These are phyloP conservation scores for Sparus aurata DNA, from an alignment of 2,797 vertebrate species.

Conservation along the genomic window DNA sequence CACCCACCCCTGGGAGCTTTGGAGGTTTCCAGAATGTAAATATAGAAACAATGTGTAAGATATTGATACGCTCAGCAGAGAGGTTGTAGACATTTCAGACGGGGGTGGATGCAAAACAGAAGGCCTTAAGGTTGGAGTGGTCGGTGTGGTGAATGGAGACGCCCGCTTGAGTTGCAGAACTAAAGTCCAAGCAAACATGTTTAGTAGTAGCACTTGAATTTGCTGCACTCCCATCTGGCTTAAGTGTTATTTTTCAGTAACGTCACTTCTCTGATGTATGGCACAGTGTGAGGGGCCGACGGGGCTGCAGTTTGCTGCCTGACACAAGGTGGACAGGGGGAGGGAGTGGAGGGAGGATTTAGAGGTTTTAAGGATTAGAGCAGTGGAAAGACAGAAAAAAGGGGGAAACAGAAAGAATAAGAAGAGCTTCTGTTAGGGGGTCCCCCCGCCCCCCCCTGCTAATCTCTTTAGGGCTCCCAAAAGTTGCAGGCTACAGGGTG, in stretches of 20 bases:
- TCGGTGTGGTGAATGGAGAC: slow-evolving; percentile 36
- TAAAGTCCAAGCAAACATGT: background rate
- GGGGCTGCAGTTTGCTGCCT: slow-evolving; percentile 23
- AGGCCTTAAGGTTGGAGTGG: slow-evolving; percentile 14
- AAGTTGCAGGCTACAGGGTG: slow-evolving; percentile 52
- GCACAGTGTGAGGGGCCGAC: background rate
- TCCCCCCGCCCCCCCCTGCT: slow-evolving; percentile 15
- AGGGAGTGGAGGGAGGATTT: slow-evolving; percentile 67
- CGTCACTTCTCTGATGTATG: background rate
- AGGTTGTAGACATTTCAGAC: slow-evolving; percentile 54
- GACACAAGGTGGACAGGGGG: slow-evolving; percentile 63
- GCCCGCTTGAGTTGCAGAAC: slow-evolving; percentile 17
- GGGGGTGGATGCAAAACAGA: slow-evolving; percentile 4
- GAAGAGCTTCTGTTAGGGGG: slow-evolving; percentile 35
- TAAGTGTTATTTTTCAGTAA: background rate
- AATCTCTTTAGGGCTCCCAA: slow-evolving; percentile 63
- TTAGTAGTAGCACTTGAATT: slow-evolving; percentile 11
- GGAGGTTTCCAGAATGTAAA: slow-evolving; percentile 63
- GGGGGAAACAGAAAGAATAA: slow-evolving; percentile 44
- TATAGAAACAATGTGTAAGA: slow-evolving; percentile 65
- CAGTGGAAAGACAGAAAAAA: slow-evolving; percentile 48
- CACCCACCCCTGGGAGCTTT: slow-evolving; percentile 10
- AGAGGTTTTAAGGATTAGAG: slow-evolving; percentile 73
- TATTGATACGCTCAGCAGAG: slow-evolving; percentile 58
- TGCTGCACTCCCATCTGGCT: background rate